Conservation (phyloP, 2,888 invertebrate species). For the Chrysolina oricalcia region DNA sequence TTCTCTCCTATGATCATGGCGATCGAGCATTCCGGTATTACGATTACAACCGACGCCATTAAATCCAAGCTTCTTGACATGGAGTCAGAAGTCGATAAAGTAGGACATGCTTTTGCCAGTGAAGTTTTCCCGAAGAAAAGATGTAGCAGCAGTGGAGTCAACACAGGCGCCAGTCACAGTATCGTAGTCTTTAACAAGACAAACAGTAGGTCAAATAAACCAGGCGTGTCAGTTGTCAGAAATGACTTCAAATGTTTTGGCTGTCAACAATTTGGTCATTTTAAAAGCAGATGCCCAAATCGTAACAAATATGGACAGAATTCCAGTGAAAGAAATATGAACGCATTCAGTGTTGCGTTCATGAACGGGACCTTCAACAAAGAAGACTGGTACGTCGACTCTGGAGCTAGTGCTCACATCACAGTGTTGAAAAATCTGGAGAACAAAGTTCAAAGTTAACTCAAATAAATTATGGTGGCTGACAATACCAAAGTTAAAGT, state of each 20-base stretch:
- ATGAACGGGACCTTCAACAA: slow-evolving; percentile 43
- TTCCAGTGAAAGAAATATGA: slow-evolving; percentile 4
- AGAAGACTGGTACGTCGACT: slow-evolving; percentile 57
- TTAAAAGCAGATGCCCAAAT: slow-evolving; percentile 47
- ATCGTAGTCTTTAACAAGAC: no score
- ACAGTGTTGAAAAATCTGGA: slow-evolving; percentile 44
- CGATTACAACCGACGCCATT: no score
- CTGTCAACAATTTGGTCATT: slow-evolving; percentile 24
- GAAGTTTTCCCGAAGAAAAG: no score
- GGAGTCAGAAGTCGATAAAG: no score
- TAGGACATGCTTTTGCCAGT: no score
- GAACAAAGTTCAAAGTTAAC: slow-evolving; percentile 17
- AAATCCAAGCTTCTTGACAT: no score
- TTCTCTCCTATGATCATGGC: no score
- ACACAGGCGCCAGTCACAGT: no score
- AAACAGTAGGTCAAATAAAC: slow-evolving; percentile 16
- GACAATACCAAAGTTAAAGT: slow-evolving; percentile 1
- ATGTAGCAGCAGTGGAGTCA: no score
- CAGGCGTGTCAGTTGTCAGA: slow-evolving; percentile 7
- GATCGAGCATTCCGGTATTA: no score
- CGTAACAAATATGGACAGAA: not conserved
- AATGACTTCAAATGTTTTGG: slow-evolving; percentile 13
- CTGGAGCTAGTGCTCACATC: slow-evolving; percentile 57
- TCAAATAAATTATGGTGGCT: slow-evolving; percentile 44
- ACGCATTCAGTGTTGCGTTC: slow-evolving; percentile 39